Percentiles rank a stretch among this genome's conserved stretches.
These are phyloP conservation scores for Polydrusus tereticollis DNA, from an alignment of 2,888 invertebrate genomes.

Conservation along the genomic window DNA sequence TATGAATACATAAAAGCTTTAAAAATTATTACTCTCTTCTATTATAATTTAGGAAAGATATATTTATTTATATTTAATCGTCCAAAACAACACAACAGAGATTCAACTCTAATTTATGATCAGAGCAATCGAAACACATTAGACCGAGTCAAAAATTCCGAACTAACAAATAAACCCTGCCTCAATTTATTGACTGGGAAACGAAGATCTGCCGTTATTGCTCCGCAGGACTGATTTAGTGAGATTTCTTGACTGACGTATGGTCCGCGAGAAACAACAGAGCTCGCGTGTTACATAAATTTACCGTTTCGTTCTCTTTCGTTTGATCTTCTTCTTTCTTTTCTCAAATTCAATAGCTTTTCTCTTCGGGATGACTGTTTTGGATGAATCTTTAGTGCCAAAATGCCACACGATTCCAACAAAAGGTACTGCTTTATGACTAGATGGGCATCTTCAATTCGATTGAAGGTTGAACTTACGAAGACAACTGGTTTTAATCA, in stretches of 20 bases:
- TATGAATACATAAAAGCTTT: too few species aligned
- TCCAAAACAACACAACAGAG: slow-evolving; percentile 5
- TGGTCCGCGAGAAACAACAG: slow-evolving; percentile 66
- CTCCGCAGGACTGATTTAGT: slow-evolving; percentile 63
- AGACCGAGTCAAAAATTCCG: slow-evolving; percentile 62
- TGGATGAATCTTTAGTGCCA: slow-evolving; percentile 49
- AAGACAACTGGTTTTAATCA: slow-evolving; percentile 47
- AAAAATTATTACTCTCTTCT: too few species aligned
- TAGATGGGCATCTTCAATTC: slow-evolving; percentile 38
- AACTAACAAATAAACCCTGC: slow-evolving; percentile 64
- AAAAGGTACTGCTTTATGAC: slow-evolving; percentile 45
- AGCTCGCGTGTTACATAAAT: slow-evolving; percentile 67
- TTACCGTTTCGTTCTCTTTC: slow-evolving; percentile 40
- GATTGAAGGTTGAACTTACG: slow-evolving; percentile 27
- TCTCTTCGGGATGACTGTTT: slow-evolving; percentile 31
- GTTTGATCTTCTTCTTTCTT: slow-evolving; percentile 36
- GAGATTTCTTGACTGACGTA: slow-evolving; percentile 64
- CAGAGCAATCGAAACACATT: slow-evolving; percentile 64
- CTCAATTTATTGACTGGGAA: slow-evolving; percentile 66
- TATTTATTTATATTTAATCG: slow-evolving; percentile 14
- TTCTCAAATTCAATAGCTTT: slow-evolving; percentile 44
- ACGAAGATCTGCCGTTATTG: slow-evolving; percentile 58
- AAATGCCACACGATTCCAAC: slow-evolving; percentile 47
- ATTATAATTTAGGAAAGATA: background rate
- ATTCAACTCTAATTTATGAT: slow-evolving; percentile 27